phyloP scores from a whole-genome alignment of 2,888 invertebrate genomes.

The Drosophila kokeensis region DNA sequence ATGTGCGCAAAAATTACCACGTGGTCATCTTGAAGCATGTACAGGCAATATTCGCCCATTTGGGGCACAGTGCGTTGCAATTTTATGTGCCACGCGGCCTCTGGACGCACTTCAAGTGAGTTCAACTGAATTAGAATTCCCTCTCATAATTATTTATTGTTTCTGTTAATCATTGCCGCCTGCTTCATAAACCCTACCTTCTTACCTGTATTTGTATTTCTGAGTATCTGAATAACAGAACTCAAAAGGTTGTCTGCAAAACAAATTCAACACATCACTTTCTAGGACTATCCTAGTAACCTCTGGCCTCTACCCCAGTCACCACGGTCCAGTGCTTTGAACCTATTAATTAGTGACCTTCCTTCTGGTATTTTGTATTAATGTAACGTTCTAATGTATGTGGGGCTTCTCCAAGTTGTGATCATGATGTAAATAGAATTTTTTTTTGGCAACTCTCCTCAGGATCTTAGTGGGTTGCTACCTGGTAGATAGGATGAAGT shows the following conservation, averaged over 20 bases:
- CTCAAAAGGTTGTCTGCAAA: not conserved
- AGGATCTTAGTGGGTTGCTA: not conserved
- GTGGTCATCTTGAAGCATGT: conserved; percentile 98
- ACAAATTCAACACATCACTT: not conserved
- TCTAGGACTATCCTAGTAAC: not conserved
- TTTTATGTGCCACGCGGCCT: conserved; percentile 98
- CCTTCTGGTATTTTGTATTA: not conserved
- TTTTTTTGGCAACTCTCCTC: too few relatives aligned
- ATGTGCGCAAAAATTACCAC: conserved; percentile 89
- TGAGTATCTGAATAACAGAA: too few relatives aligned
- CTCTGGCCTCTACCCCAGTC: not conserved
- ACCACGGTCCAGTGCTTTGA: not conserved
- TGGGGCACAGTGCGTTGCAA: conserved; percentile 97
- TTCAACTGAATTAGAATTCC: not conserved
- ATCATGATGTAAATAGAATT: not conserved
- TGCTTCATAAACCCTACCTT: too few relatives aligned
- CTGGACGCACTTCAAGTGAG: conserved; percentile 99
- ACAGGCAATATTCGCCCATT: conserved; percentile 98
- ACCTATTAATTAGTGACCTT: not conserved
- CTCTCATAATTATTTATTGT: not conserved
- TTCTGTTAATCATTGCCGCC: too few relatives aligned
- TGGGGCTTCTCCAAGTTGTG: not conserved
- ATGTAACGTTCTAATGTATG: not conserved
- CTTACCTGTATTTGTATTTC: too few relatives aligned
- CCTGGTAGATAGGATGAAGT: not conserved